Conservation (phyloP, 2,113 vertebrate genomes). For the Salvator merianae region DNA sequence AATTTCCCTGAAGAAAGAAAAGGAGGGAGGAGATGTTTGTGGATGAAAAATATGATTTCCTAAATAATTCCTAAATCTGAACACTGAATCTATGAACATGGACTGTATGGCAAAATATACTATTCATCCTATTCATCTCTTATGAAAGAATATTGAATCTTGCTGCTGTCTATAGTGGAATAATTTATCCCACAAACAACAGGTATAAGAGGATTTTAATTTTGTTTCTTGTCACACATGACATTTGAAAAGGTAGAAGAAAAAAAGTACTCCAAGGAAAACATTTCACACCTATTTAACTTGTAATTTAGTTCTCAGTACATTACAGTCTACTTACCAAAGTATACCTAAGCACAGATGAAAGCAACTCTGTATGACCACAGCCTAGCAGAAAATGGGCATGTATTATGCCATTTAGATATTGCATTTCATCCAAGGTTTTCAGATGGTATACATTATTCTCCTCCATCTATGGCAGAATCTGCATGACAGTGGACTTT, state of each 20-base stretch:
- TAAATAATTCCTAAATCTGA: conserved; percentile 30
- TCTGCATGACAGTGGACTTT: too few relatives aligned
- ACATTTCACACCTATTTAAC: conserved; percentile 19
- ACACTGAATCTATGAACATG: conserved; percentile 22
- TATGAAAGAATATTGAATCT: conserved; percentile 29
- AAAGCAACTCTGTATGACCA: conserved; percentile 16
- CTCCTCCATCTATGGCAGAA: too few relatives aligned
- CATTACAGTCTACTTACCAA: conserved; percentile 14
- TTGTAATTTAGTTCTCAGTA: conserved; percentile 6
- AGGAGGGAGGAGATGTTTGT: conserved; percentile 43
- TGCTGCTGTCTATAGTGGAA: conserved; percentile 17
- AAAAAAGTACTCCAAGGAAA: conserved; percentile 22
- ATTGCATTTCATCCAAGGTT: too few relatives aligned
- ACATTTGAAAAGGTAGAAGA: conserved; percentile 15
- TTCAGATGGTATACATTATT: too few relatives aligned
- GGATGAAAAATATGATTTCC: conserved; percentile 35
- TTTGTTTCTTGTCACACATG: conserved; percentile 1
- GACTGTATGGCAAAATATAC: not conserved
- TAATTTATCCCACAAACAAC: conserved; percentile 10
- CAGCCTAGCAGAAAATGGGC: not conserved
- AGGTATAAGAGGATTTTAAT: not conserved
- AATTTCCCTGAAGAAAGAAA: conserved; percentile 28
- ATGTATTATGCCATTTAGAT: not conserved
- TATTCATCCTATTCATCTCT: conserved; percentile 18
- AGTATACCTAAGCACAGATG: not conserved